A percentile compares a stretch with the other conserved stretches of the same genome.
Conservation (phyloP, 2,888 invertebrate species). For the Tenthredo amoena region DNA sequence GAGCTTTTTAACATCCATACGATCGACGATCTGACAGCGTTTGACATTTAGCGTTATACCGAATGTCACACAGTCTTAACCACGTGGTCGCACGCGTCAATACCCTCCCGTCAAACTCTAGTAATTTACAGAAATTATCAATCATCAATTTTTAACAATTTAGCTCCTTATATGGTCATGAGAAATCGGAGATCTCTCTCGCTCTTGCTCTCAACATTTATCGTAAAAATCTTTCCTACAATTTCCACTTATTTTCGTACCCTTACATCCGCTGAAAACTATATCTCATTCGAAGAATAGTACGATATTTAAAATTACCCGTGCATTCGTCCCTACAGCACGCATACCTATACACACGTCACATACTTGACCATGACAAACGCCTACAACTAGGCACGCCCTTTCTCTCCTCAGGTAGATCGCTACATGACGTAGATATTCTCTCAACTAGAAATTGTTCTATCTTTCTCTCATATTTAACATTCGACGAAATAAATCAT, state of each 20-base stretch:
- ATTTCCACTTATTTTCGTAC: not conserved
- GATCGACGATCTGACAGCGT: constrained; percentile 20
- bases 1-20: not conserved
- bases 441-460: not conserved
- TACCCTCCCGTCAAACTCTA: not conserved
- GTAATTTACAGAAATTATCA: not conserved
- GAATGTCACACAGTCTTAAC: constrained; percentile 3
- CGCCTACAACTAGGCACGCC: constrained; percentile 50
- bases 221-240: not conserved
- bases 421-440: not conserved
- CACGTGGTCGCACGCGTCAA: constrained; percentile 6
- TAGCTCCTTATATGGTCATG: constrained; percentile 64
- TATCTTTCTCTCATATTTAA: not conserved
- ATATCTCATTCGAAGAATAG: not conserved
- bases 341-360: constrained; percentile 8
- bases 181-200: constrained; percentile 63
- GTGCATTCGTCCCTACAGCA: not conserved
- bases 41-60: constrained; percentile 5
- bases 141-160: constrained; percentile 57
- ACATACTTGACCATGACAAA: constrained; percentile 47
- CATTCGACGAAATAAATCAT: not conserved
- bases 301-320: not conserved
- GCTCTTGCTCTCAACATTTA: constrained; percentile 30
- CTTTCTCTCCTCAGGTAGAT: constrained; percentile 37
- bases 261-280: not conserved